Conservation (phyloP, 1,140 invertebrate species). For the Bombus ignitus region DNA sequence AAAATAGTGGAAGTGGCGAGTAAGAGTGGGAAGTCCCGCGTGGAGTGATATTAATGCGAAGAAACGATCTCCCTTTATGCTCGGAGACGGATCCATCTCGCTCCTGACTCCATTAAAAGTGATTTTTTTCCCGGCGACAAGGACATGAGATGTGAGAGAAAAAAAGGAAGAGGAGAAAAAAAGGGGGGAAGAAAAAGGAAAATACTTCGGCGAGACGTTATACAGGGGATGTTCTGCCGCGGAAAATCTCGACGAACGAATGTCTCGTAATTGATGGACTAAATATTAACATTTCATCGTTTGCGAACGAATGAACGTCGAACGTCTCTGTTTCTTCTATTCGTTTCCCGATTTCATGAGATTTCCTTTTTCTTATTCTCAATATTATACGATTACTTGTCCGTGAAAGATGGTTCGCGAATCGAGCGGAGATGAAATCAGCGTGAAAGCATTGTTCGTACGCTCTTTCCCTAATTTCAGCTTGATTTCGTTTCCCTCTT, state of each 20-base stretch:
- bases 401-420: background rate
- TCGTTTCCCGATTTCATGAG: background rate
- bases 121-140: conserved; percentile 39
- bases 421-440: background rate
- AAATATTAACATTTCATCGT: conserved; percentile 52
- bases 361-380: conserved; percentile 3
- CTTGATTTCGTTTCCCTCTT: too few species aligned
- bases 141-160: background rate
- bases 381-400: conserved; percentile 6
- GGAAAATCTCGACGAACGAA: conserved; percentile 38
- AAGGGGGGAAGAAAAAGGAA: background rate
- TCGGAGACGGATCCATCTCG: conserved; percentile 44
- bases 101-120: conserved; percentile 64
- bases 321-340: conserved; percentile 11
- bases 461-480: background rate
- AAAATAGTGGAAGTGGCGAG: conserved; percentile 57
- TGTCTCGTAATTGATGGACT: conserved; percentile 54
- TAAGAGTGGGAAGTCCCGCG: conserved; percentile 42
- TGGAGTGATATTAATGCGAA: conserved; percentile 67
- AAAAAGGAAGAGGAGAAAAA: background rate
- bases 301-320: conserved; percentile 16
- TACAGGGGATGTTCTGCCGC: conserved; percentile 30
- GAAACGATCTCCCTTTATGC: conserved; percentile 61
- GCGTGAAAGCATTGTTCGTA: background rate
- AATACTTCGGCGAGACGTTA: conserved; percentile 9